Conservation (phyloP, 2,113 vertebrate species). For the Amazona vittata region DNA sequence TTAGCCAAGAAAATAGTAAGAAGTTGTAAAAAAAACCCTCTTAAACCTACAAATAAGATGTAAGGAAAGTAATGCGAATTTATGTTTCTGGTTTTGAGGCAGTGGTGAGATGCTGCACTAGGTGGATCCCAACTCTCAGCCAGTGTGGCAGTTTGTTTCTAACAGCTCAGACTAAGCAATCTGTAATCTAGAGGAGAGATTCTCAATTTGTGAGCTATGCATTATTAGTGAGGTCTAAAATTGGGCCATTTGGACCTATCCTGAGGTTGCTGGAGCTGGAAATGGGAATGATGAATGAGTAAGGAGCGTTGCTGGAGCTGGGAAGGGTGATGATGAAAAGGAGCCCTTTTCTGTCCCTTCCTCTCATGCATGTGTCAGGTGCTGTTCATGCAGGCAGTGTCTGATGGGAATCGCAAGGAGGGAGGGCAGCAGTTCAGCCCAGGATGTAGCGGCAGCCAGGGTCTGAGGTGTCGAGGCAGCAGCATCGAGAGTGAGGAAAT, state of each 20-base stretch:
- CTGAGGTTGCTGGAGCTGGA: neutral
- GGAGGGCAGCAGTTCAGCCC: neutral
- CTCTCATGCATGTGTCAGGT: accelerated
- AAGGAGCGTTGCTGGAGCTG: neutral
- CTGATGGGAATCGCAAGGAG: neutral
- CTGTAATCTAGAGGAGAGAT: neutral
- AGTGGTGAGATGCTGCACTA: neutral
- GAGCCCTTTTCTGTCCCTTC: neutral
- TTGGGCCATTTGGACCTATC: neutral
- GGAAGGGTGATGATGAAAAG: neutral
- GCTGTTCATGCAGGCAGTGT: neutral
- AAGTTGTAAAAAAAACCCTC: neutral
- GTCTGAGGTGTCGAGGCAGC: neutral
- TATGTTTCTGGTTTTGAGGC: neutral
- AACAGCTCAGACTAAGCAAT: too few relatives aligned
- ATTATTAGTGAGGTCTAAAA: neutral
- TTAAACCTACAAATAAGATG: neutral
- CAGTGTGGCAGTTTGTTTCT: accelerated
- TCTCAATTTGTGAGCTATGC: neutral
- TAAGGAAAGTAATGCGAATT: neutral
- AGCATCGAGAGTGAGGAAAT: neutral
- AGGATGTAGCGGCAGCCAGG: neutral
- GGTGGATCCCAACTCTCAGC: neutral
- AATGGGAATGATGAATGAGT: neutral
- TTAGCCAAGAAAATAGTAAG: neutral